phyloP scores from a whole-genome alignment of 2,797 vertebrate species.

The Pangasius krempfi region DNA sequence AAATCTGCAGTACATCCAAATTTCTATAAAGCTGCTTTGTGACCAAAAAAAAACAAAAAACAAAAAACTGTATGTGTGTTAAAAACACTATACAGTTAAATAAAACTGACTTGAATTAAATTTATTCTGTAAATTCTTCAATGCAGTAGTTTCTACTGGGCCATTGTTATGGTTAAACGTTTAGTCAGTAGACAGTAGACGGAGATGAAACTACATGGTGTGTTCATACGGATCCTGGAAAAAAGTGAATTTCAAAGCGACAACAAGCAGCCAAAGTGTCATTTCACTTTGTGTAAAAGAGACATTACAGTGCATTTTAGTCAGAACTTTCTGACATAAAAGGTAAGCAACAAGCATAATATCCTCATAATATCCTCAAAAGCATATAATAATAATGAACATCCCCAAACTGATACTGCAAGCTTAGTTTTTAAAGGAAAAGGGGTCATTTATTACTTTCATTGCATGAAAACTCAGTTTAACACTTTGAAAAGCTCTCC shows the following conservation, averaged over 20 bases:
- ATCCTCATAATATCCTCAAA: not conserved
- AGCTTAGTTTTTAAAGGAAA: constrained; percentile 64
- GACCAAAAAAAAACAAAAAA: not conserved
- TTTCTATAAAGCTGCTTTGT: not conserved
- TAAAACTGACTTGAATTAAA: not conserved
- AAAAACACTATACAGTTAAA: not conserved
- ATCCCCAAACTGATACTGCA: not conserved
- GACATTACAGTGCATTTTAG: not conserved
- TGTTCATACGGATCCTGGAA: not conserved
- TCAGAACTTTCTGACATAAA: too few species aligned
- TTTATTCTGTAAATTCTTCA: not conserved
- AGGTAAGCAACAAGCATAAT: not conserved
- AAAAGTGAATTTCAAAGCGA: not conserved
- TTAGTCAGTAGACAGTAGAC: not conserved
- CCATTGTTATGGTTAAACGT: too few species aligned
- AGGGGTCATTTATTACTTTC: constrained; percentile 83
- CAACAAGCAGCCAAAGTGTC: not conserved
- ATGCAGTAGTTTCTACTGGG: not conserved
- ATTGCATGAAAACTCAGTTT: constrained; percentile 77
- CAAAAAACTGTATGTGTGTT: too few species aligned
- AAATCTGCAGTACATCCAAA: not conserved
- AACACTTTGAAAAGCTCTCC: constrained; percentile 69
- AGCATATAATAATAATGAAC: not conserved
- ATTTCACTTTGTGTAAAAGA: not conserved
- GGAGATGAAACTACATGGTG: not conserved